Percentiles rank a stretch among this genome's conserved stretches.
phyloP scores from a whole-genome alignment of 2,797 vertebrate genomes.

The Xenopus petersii region DNA sequence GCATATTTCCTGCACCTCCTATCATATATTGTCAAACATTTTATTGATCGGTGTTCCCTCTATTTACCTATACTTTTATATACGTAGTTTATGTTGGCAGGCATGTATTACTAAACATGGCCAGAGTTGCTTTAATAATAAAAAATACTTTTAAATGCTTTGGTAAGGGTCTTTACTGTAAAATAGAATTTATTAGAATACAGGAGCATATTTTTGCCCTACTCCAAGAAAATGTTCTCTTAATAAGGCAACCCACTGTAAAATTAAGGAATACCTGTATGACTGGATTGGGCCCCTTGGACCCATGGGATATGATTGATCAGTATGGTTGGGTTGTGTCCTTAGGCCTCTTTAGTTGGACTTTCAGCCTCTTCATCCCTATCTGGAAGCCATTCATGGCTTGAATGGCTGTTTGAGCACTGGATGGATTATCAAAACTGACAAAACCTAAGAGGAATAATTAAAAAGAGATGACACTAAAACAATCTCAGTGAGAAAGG shows the following conservation, averaged over 20 bases:
- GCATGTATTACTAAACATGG: no score
- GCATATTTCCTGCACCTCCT: no score
- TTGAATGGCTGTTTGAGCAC: conserved; percentile 95
- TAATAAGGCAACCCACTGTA: background rate
- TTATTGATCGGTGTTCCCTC: no score
- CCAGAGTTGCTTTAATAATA: no score
- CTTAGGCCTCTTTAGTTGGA: conserved; percentile 95
- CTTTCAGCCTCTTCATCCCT: conserved; percentile 97
- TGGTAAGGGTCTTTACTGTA: no score
- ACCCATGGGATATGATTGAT: conserved; percentile 58
- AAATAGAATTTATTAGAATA: no score
- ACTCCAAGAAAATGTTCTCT: background rate
- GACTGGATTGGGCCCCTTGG: conserved; percentile 47
- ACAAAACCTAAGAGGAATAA: conserved; percentile 79
- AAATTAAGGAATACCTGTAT: conserved; percentile 52
- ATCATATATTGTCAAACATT: no score
- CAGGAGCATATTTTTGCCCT: background rate
- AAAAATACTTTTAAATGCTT: no score
- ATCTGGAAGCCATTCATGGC: conserved; percentile 99
- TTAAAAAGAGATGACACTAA: background rate
- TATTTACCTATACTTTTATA: no score
- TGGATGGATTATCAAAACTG: conserved; percentile 97
- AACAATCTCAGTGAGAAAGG: no score
- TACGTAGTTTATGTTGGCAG: no score
- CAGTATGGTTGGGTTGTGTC: conserved; percentile 95